Percentiles rank a stretch among this genome's conserved stretches.
phyloP scores from a whole-genome alignment of 2,888 invertebrate genomes.

The Apoderus coryli region DNA sequence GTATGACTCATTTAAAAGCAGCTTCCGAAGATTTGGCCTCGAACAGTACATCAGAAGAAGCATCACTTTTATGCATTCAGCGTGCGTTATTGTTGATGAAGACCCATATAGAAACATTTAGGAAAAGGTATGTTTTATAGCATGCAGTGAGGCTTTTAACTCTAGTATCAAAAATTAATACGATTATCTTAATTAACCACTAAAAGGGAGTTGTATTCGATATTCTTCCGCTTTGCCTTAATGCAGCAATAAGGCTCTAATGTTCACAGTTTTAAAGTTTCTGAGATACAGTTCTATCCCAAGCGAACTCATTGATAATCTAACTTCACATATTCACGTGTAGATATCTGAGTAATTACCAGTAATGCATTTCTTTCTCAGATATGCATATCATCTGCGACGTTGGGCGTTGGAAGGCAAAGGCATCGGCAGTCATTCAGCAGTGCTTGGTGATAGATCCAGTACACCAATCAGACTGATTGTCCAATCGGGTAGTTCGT shows the following conservation, averaged over 20 bases:
- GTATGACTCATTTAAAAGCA: slow-evolving; percentile 81
- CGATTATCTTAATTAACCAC: no score
- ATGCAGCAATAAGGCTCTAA: no score
- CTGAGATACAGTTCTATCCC: no score
- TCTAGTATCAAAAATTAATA: no score
- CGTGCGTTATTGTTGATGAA: slow-evolving; percentile 74
- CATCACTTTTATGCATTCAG: slow-evolving; percentile 78
- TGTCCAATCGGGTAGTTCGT: slow-evolving; percentile 77
- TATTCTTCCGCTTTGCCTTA: no score
- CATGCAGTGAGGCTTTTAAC: neutral
- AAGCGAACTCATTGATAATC: no score
- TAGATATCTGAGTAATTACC: slow-evolving; percentile 4
- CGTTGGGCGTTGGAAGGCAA: slow-evolving; percentile 78
- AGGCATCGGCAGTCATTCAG: slow-evolving; percentile 66
- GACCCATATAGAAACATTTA: slow-evolving; percentile 87
- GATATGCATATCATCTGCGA: slow-evolving; percentile 78
- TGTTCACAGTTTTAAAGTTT: no score
- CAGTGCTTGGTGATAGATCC: slow-evolving; percentile 40
- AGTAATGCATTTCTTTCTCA: slow-evolving; percentile 22
- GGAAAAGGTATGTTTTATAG: slow-evolving; percentile 42
- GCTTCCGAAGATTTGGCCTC: slow-evolving; percentile 57
- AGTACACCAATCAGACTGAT: slow-evolving; percentile 61
- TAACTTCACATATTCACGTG: no score
- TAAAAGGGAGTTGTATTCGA: no score
- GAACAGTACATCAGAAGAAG: slow-evolving; percentile 44